Percentiles rank a stretch among this genome's conserved stretches.
phyloP scores from a whole-genome alignment of 2,797 vertebrate genomes.

The Gymnothorax javanicus region DNA sequence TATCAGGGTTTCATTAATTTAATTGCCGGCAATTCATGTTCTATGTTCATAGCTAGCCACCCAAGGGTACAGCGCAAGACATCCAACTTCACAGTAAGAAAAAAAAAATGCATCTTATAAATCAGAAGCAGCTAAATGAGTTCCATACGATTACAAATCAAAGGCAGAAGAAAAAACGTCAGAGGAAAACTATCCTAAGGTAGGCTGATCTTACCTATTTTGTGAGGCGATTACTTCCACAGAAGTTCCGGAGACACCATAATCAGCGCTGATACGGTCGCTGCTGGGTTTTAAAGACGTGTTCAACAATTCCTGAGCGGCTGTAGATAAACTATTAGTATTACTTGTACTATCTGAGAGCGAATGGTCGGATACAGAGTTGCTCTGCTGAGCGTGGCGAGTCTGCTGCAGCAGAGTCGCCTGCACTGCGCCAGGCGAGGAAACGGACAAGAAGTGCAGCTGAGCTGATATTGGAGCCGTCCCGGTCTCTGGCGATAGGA shows the following conservation, averaged over 20 bases:
- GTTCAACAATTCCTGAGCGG: conserved; percentile 57
- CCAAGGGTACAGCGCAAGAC: background rate
- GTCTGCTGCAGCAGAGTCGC: conserved; percentile 47
- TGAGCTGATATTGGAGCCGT: conserved; percentile 48
- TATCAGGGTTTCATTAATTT: background rate
- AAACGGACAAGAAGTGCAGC: conserved; percentile 63
- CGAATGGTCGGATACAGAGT: conserved; percentile 39
- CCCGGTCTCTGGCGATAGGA: conserved; percentile 63
- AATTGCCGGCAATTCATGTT: background rate
- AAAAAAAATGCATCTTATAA: background rate
- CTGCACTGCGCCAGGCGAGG: conserved; percentile 57
- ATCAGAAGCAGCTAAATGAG: background rate
- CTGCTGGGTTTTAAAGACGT: conserved; percentile 47
- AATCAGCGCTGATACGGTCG: conserved; percentile 46
- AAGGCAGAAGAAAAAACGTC: background rate
- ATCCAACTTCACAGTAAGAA: background rate
- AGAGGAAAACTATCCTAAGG: background rate
- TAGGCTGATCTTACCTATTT: conserved; percentile 48
- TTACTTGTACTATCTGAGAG: conserved; percentile 41
- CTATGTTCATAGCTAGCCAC: background rate
- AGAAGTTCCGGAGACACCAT: conserved; percentile 49
- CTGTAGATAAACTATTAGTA: conserved; percentile 44
- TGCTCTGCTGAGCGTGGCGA: conserved; percentile 55
- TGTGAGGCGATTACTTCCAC: conserved; percentile 48
- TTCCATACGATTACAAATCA: background rate